Conservation (phyloP, 2,797 vertebrate species). For the Pantherophis alleghaniensis region DNA sequence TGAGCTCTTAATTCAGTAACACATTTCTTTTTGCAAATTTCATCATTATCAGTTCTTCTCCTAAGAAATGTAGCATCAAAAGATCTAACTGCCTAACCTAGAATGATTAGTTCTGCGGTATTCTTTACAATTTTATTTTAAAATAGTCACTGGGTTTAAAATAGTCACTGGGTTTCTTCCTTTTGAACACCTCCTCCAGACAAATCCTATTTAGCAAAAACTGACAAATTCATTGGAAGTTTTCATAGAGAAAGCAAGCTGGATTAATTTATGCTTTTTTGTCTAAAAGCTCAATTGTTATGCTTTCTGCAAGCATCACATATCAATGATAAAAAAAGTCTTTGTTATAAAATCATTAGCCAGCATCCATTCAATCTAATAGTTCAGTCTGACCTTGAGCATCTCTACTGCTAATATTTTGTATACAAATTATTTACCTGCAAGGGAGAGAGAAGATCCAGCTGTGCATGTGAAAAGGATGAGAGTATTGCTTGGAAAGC, state of each 20-base stretch:
- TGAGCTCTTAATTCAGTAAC: neutral
- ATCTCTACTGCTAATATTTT: slow-evolving; percentile 10
- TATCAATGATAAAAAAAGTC: neutral
- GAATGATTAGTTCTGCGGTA: neutral
- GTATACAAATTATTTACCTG: slow-evolving; percentile 20
- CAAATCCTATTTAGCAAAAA: neutral
- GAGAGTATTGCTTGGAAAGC: slow-evolving; percentile 4
- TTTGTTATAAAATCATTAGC: slow-evolving; percentile 1
- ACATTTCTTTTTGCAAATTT: neutral
- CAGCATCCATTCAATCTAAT: neutral
- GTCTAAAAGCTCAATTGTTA: neutral
- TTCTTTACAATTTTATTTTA: neutral
- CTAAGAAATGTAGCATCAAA: neutral
- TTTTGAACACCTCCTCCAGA: neutral
- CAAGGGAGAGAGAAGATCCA: neutral
- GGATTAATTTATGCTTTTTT: neutral
- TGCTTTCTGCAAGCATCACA: neutral
- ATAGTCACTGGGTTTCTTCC: neutral
- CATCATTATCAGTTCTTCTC: neutral
- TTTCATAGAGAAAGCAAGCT: neutral
- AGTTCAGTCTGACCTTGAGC: neutral
- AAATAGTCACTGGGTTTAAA: neutral
- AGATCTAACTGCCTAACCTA: neutral
- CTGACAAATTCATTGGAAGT: neutral
- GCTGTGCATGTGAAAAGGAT: slow-evolving; percentile 34